Conservation (phyloP, 2,113 vertebrate species). For the Tretioscincus oriximinensis region DNA sequence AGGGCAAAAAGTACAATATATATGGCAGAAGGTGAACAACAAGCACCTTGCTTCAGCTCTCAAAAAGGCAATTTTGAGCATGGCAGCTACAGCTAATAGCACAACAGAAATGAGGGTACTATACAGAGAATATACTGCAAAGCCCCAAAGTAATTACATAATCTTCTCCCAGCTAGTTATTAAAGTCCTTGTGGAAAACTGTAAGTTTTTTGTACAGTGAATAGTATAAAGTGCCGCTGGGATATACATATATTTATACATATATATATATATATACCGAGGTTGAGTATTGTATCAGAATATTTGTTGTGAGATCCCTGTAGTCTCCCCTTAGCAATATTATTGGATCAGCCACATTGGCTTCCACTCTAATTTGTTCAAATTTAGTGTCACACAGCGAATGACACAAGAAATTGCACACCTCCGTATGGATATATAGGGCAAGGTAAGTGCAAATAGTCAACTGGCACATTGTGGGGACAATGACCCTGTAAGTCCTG, state of each 20-base stretch:
- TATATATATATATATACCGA: conserved; percentile 91
- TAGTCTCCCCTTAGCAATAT: conserved; percentile 85
- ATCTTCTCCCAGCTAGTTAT: conserved; percentile 79
- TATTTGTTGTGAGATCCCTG: conserved; percentile 90
- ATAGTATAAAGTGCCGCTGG: conserved; percentile 99
- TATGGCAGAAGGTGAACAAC: conserved; percentile 86
- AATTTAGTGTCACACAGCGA: conserved; percentile 86
- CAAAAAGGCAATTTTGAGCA: conserved; percentile 92
- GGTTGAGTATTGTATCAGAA: conserved; percentile 88
- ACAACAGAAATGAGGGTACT: conserved; percentile 83
- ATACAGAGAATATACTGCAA: conserved; percentile 78
- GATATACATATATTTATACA: conserved; percentile 89
- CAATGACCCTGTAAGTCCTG: conserved; percentile 99
- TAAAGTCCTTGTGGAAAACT: conserved; percentile 81
- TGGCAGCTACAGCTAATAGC: conserved; percentile 89
- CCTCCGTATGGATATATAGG: conserved; percentile 92
- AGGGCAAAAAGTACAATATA: conserved; percentile 83
- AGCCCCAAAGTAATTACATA: conserved; percentile 81
- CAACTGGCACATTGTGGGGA: conserved; percentile 99
- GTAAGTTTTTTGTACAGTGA: conserved; percentile 93
- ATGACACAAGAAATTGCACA: conserved; percentile 94
- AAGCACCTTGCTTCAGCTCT: conserved; percentile 93
- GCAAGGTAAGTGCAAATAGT: conserved; percentile 98
- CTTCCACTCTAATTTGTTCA: conserved; percentile 79
- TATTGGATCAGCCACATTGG: conserved; percentile 74